Percentiles rank a stretch among this genome's conserved stretches.
These are phyloP conservation scores for Lutjanus erythropterus DNA, from an alignment of 2,113 vertebrate genomes.

Conservation along the genomic window DNA sequence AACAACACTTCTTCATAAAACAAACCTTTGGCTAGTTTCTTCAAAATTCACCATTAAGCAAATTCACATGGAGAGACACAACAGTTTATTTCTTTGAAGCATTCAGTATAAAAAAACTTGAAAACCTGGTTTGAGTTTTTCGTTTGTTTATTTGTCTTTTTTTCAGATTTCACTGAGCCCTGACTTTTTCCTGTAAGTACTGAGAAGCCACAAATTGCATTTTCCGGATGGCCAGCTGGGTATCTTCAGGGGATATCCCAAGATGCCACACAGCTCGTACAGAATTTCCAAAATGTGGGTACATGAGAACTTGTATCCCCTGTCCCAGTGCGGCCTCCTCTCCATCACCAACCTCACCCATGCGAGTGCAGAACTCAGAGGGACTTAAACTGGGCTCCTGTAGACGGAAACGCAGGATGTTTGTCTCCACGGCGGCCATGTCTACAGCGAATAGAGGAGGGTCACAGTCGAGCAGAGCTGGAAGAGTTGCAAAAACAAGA, in stretches of 20 bases:
- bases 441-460: slow-evolving; percentile 81
- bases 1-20: no score
- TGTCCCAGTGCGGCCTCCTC: slow-evolving; percentile 77
- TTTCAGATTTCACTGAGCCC: slow-evolving; percentile 31
- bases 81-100: no score
- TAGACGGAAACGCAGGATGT: slow-evolving; percentile 83
- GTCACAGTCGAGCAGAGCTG: slow-evolving; percentile 76
- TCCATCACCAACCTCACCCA: slow-evolving; percentile 76
- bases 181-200: slow-evolving; percentile 39
- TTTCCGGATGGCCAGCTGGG: slow-evolving; percentile 83
- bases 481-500: background rate
- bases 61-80: no score
- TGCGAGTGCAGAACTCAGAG: slow-evolving; percentile 80
- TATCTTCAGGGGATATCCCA: slow-evolving; percentile 81
- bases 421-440: slow-evolving; percentile 85
- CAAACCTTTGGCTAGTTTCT: no score
- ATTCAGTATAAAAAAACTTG: no score
- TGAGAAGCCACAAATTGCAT: slow-evolving; percentile 83
- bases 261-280: slow-evolving; percentile 88
- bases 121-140: no score
- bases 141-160: no score
- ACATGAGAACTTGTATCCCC: slow-evolving; percentile 82
- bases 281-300: slow-evolving; percentile 73
- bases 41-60: no score
- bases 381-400: slow-evolving; percentile 65